Base-by-base conservation (phyloP, 2,113 vertebrate genomes). In the Vulpes vulpes region DNA sequence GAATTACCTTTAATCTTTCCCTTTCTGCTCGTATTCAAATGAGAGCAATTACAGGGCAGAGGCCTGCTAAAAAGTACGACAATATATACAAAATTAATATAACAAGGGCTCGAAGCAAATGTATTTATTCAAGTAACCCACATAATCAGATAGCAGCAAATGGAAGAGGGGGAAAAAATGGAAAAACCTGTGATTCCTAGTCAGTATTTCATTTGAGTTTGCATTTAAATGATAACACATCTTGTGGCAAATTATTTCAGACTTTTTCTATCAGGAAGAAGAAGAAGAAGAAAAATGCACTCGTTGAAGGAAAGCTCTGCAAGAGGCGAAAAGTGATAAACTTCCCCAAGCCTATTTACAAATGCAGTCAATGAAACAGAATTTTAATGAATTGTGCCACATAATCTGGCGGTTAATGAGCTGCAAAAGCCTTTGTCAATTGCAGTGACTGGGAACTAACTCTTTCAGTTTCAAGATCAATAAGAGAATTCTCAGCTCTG, bases 371-470 rank as follows among this genome's bases (percentile, higher is more conserved):
- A 97, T 97, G 96, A 98, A 98, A 99, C 97, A 98, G 98, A 99
- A 99, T 99, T 99, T 98, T 98, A 99, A 99, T 99, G 98, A 99
- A 98, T 98, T 98, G 96, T 98, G 98, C 98, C 98, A 98, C 98
- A 98, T 99, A 98, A 98, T 98, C 98, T 98, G 97, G 97, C 3
- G 69, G 97, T 98, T 99, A 99, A 99, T 99, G 98, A 99, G 97
- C 98, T 98, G 98, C 97, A 98, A 98, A 98, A 98, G 97, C 94
- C 96, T 98, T 98, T 99, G 98, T 98, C 98, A 98, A 98, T 98
- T 98, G 97, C 89, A 96, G 98, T 93, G 97, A 98, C 97, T 98
- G 82, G 91, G 96, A 99, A 98, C 97, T 97, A 98, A 98, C 95
- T 98, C 98, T 98, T 98, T 98, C 97, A 81, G 97, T 98, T 98